Percentiles rank a stretch among this genome's conserved stretches.
Evolutionary conservation across 2,113 vertebrate species (phyloP).

Genomic region (Pogona vitticeps): DNA sequence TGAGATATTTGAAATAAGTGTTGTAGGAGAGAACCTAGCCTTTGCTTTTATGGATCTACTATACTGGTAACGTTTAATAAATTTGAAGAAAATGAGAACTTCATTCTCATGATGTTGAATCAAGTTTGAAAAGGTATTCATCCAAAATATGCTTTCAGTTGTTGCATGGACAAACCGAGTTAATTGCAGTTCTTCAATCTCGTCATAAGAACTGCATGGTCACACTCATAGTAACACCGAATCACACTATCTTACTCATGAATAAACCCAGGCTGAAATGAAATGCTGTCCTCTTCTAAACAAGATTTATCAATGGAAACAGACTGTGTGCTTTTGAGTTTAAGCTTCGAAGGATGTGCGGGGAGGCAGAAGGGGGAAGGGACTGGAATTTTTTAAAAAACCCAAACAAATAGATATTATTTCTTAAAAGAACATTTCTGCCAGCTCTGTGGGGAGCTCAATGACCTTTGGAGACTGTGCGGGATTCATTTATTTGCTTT

Average conservation of each 20-base stretch:
- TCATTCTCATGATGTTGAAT: not conserved
- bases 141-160: not conserved
- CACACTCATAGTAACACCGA: not conserved
- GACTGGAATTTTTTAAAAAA: constrained; percentile 47
- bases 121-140: not conserved
- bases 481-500: constrained; percentile 67
- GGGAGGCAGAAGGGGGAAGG: not conserved
- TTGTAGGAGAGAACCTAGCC: not conserved
- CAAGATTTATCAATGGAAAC: constrained; percentile 54
- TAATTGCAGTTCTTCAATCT: not conserved
- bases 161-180: not conserved
- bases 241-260: not conserved
- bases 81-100: not conserved
- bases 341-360: constrained; percentile 43
- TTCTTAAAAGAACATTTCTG: constrained; percentile 55
- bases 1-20: not conserved
- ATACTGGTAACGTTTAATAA: not conserved
- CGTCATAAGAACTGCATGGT: not conserved
- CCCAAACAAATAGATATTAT: constrained; percentile 55
- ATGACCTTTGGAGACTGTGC: constrained; percentile 47
- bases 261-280: constrained; percentile 48
- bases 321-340: constrained; percentile 51
- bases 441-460: constrained; percentile 44
- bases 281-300: constrained; percentile 46
- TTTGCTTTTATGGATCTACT: not conserved